phyloP scores from a whole-genome alignment of 2,797 vertebrate genomes.

The Serranus cabrilla region DNA sequence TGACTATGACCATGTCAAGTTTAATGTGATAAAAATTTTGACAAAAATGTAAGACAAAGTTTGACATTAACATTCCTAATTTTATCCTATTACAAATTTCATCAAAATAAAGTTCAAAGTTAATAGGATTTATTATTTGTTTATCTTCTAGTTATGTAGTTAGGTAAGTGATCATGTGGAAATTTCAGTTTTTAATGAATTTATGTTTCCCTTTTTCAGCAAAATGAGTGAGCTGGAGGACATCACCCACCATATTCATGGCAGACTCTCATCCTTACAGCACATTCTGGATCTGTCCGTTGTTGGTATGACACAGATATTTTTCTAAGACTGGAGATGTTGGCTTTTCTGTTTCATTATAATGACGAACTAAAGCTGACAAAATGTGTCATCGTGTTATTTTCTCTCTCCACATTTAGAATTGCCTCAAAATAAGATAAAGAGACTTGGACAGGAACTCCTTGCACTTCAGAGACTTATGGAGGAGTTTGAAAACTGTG shows the following conservation, averaged over 20 bases:
- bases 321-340: background rate
- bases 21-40: no score
- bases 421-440: conserved; percentile 58
- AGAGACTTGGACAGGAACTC: conserved; percentile 67
- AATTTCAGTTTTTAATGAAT: no score
- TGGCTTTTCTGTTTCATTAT: background rate
- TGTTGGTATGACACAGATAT: conserved; percentile 47
- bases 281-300: conserved; percentile 67
- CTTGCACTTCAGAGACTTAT: conserved; percentile 51
- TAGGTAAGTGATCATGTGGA: no score
- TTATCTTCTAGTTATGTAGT: no score
- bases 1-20: no score
- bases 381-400: background rate
- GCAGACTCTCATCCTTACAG: conserved; percentile 60
- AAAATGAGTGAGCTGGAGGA: conserved; percentile 70
- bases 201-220: conserved; percentile 25
- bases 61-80: no score
- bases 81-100: no score
- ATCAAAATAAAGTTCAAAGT: no score
- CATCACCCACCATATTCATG: conserved; percentile 58
- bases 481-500: conserved; percentile 66
- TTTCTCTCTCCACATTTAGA: conserved; percentile 39
- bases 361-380: background rate
- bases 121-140: no score
- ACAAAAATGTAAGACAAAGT: no score